Evolutionary conservation across 2,797 vertebrate genomes (phyloP), one percentile per base, ranked within the genome.

Genomic region (Amniataba percoides): DNA sequence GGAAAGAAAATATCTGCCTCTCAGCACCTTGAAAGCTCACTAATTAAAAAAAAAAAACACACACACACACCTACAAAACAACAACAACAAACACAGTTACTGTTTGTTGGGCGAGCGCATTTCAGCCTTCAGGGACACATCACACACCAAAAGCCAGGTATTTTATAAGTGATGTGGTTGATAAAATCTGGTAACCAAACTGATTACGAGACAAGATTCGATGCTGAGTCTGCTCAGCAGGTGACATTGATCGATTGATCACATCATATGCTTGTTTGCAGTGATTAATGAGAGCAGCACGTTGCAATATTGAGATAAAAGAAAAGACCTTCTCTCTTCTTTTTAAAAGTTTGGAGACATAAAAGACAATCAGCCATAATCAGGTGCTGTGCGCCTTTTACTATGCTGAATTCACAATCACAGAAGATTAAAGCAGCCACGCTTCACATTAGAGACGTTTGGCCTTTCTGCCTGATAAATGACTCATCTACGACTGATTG

Each of bases 221-320:
- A 48, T 31, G 27, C 49, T 55, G 46, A 71, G 36, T 71, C 25
- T 36, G 34, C 27, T 63, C 52, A 59, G 12, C 42, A 2, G 40
- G 31, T 40, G 40, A 55, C 46, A 39, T 0, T 40, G 31, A 70
- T n/a, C 21, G 39, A 66, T 42, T 16, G 53, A 53, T 43, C 31
- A 39, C 9, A 52, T 53, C 16, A 51, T 19, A 63, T 59, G 78
- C 57, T 62, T 0, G 6, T 34, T 16, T 31, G 4, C 46, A 34
- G 58, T 46, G 36, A 70, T 71, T 31, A 53, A 23, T 70, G 11
- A 58, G 14, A 48, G 45, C 10, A 34, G 34, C 51, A 61, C 18
- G 23, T 13, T 67, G 15, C 11, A 45, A 42, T n/a, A 11, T 43
- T 3, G 59, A 40, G 15, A 11, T 39, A 36, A 42, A 25, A 40